Evolutionary conservation across 2,113 vertebrate species (phyloP).

Genomic region (Uropsilus gracilis): DNA sequence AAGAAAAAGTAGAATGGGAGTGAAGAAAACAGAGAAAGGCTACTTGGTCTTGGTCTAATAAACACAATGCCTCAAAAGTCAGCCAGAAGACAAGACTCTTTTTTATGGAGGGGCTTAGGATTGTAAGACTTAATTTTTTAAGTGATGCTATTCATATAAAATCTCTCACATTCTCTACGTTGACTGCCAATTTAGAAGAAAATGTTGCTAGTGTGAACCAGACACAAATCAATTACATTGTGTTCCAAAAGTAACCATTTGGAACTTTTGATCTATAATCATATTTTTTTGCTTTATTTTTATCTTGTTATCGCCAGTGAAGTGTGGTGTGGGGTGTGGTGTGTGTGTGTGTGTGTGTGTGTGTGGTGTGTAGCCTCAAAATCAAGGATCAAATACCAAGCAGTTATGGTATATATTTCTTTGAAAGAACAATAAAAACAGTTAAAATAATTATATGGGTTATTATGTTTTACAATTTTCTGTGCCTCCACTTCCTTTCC

Average conservation of each 20-base stretch:
- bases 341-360: neutral
- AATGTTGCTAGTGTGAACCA: constrained; percentile 4
- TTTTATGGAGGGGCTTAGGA: neutral
- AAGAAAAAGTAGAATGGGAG: neutral
- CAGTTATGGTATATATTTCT: neutral
- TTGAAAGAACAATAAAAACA: neutral
- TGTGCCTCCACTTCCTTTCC: neutral
- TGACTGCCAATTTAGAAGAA: constrained; percentile 6
- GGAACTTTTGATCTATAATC: neutral
- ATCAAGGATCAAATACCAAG: neutral
- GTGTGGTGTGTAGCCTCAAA: neutral
- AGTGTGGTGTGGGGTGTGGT: too few species aligned
- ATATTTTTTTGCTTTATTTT: constrained; percentile 13
- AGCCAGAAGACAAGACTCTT: neutral
- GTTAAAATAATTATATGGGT: neutral
- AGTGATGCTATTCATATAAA: neutral
- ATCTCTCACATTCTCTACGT: constrained; percentile 19
- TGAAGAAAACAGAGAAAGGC: neutral
- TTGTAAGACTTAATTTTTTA: neutral
- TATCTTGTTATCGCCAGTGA: too few species aligned
- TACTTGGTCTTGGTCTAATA: neutral
- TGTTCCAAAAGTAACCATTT: neutral
- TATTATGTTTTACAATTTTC: neutral
- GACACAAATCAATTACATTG: neutral
- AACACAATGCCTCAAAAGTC: neutral